A percentile compares a stretch with the other conserved stretches of the same genome.
Evolutionary conservation across 2,797 vertebrate genomes (phyloP).

Genomic region (Sebastes dallii): DNA sequence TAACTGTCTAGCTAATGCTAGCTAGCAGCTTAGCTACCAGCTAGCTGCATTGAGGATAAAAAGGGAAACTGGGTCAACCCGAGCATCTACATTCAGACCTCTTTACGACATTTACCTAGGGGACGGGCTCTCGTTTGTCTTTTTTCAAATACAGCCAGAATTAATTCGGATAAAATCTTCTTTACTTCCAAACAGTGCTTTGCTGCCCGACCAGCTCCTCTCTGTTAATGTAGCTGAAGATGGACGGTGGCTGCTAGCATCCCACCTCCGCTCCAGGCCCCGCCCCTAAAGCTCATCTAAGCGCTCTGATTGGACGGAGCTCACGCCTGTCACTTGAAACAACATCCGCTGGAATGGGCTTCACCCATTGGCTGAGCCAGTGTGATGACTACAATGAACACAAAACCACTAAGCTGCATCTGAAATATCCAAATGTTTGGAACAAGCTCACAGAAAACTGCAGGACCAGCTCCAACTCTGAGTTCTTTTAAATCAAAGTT

Average conservation of each 20-base stretch:
- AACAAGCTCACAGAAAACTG: too few species aligned
- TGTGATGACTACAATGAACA: slow-evolving; percentile 34
- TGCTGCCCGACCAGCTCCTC: slow-evolving; percentile 85
- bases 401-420: neutral
- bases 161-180: slow-evolving; percentile 79
- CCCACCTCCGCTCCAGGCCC: slow-evolving; percentile 72
- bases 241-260: slow-evolving; percentile 83
- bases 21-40: slow-evolving; percentile 75
- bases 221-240: slow-evolving; percentile 86
- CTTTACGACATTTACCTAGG: slow-evolving; percentile 82
- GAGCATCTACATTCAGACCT: slow-evolving; percentile 66
- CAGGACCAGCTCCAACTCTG: too few species aligned
- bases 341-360: slow-evolving; percentile 59
- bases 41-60: slow-evolving; percentile 75
- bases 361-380: slow-evolving; percentile 55
- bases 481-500: too few species aligned
- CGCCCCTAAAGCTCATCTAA: slow-evolving; percentile 64
- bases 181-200: slow-evolving; percentile 83
- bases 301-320: slow-evolving; percentile 57
- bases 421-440: neutral
- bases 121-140: slow-evolving; percentile 81
- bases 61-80: slow-evolving; percentile 80
- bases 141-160: slow-evolving; percentile 78
- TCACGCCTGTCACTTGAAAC: slow-evolving; percentile 18
- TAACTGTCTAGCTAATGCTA: slow-evolving; percentile 74